Conservation (phyloP, 2,113 vertebrate genomes). For the Polyodon spathula region DNA sequence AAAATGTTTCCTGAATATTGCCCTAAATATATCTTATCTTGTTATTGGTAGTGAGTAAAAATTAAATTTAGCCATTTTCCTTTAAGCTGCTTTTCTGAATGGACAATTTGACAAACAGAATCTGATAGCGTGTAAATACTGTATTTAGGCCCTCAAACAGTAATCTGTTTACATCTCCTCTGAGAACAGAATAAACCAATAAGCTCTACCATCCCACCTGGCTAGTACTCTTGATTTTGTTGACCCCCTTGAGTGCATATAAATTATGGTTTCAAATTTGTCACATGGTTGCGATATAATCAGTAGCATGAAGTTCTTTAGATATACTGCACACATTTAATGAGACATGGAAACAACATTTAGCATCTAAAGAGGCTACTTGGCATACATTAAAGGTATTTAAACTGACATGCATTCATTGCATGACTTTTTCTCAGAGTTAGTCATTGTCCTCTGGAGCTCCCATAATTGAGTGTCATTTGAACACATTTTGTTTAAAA, state of each 20-base stretch:
- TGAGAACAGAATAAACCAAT: slow-evolving; percentile 4
- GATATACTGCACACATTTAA: slow-evolving; percentile 2
- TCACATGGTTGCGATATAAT: background rate
- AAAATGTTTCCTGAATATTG: too few species aligned
- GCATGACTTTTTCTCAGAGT: slow-evolving; percentile 10
- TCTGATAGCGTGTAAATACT: background rate
- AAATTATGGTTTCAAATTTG: background rate
- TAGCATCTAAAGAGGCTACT: slow-evolving; percentile 9
- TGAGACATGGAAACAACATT: slow-evolving; percentile 6
- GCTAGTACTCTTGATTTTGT: background rate
- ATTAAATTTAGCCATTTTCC: too few species aligned
- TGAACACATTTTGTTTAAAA: slow-evolving; percentile 38
- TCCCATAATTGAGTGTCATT: slow-evolving; percentile 36
- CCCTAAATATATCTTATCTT: too few species aligned
- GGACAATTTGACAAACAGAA: background rate
- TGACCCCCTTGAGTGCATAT: background rate
- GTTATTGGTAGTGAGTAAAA: too few species aligned
- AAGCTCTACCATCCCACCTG: background rate
- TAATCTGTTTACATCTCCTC: background rate
- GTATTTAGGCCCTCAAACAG: background rate
- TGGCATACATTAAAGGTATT: slow-evolving; percentile 11
- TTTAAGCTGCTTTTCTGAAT: background rate
- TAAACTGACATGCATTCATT: slow-evolving; percentile 7
- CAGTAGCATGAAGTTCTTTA: slow-evolving; percentile 6
- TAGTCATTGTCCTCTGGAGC: slow-evolving; percentile 27